These are phyloP conservation scores for Oppia nitens DNA, from an alignment of 1,140 invertebrate genomes.

Conservation along the genomic window DNA sequence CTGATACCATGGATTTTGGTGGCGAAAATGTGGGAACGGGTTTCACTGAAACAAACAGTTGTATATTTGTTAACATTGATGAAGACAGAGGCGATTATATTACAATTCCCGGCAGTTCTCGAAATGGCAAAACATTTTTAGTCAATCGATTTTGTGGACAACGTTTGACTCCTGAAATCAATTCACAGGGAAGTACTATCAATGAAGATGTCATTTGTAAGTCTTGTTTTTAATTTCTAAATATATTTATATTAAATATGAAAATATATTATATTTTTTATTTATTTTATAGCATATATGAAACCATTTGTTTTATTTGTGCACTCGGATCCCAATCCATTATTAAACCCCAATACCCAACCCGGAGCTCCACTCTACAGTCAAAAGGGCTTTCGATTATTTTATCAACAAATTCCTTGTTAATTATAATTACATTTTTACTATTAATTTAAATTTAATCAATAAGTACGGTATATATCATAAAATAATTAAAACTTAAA, in stretches of 20 bases:
- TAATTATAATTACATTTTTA: too few species aligned
- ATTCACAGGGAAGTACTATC: neutral
- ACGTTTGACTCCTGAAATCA: constrained; percentile 6
- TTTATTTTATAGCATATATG: constrained; percentile 6
- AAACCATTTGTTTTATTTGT: constrained; percentile 15
- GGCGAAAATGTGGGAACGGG: constrained; percentile 4
- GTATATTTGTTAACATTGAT: neutral
- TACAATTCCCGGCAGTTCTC: constrained; percentile 10
- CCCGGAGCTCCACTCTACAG: neutral
- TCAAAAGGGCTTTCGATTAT: constrained; percentile 16
- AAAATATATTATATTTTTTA: neutral
- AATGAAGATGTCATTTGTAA: constrained; percentile 16
- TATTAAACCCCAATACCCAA: neutral
- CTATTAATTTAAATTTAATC: too few species aligned
- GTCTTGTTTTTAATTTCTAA: constrained; percentile 2
- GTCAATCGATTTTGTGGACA: constrained; percentile 18
- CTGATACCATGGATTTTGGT: constrained; percentile 18
- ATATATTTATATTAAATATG: too few species aligned
- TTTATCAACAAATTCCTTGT: constrained; percentile 13
- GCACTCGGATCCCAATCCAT: constrained; percentile 7
- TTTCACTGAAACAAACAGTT: constrained; percentile 6
- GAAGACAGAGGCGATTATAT: constrained; percentile 14
- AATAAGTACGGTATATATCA: too few species aligned
- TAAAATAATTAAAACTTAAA: too few species aligned
- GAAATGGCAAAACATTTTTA: neutral